A percentile compares a stretch with the other conserved stretches of the same genome.
Evolutionary conservation across 2,113 vertebrate genomes (phyloP).

Genomic region (Blennius ocellaris): DNA sequence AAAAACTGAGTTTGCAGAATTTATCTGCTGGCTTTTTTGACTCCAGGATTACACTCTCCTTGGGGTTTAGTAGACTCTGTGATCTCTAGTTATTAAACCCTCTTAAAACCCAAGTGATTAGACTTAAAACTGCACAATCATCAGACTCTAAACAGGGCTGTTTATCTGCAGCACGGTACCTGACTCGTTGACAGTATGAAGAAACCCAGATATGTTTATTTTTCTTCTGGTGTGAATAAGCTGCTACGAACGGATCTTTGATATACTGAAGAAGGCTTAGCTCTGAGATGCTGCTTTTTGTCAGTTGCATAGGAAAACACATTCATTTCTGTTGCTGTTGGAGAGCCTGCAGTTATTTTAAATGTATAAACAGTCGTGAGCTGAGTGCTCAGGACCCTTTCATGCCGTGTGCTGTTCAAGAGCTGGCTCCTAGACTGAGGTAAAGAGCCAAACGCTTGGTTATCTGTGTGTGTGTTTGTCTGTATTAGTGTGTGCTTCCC

Average conservation of each 20-base stretch:
- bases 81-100: constrained; percentile 43
- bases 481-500: background rate
- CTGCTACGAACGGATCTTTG: constrained; percentile 32
- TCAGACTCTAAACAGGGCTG: constrained; percentile 32
- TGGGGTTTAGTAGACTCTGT: constrained; percentile 39
- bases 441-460: constrained; percentile 10
- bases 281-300: constrained; percentile 12
- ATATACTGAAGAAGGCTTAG: constrained; percentile 39
- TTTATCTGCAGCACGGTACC: constrained; percentile 28
- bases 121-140: constrained; percentile 31
- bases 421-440: constrained; percentile 33
- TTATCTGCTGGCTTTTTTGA: constrained; percentile 34
- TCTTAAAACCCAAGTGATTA: constrained; percentile 44
- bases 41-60: constrained; percentile 31
- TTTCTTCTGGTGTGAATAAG: constrained; percentile 36
- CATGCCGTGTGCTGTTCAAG: constrained; percentile 8
- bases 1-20: constrained; percentile 42
- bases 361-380: constrained; percentile 24
- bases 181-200: constrained; percentile 51
- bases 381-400: background rate
- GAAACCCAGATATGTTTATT: constrained; percentile 29
- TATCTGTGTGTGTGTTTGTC: no score
- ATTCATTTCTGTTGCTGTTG: constrained; percentile 31
- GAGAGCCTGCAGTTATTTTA: constrained; percentile 23
- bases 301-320: constrained; percentile 23